phyloP scores from a whole-genome alignment of 2,113 vertebrate genomes.

The Nyctereutes procyonoides region DNA sequence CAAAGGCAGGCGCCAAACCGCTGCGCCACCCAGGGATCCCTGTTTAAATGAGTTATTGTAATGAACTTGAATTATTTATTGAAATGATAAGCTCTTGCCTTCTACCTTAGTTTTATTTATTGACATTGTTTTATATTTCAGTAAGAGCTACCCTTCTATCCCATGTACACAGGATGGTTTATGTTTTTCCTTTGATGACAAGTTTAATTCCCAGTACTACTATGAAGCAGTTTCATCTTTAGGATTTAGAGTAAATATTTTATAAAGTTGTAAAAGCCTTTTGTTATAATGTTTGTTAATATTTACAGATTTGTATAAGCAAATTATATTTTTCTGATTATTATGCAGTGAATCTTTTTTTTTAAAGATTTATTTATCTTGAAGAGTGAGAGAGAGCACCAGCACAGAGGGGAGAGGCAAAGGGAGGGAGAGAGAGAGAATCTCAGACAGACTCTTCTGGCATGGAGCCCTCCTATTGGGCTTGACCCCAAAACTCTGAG shows the following conservation, averaged over 20 bases:
- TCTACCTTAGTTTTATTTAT: neutral
- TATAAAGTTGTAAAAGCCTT: conserved; percentile 32
- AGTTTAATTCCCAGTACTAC: neutral
- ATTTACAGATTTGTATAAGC: conserved; percentile 1
- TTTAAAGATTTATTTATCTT: too few relatives aligned
- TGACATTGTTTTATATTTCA: neutral
- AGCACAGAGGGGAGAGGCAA: too few relatives aligned
- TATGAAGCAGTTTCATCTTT: neutral
- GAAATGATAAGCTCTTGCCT: neutral
- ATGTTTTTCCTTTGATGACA: conserved; percentile 11
- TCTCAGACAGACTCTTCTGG: too few relatives aligned
- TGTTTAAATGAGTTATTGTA: neutral
- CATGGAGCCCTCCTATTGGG: too few relatives aligned
- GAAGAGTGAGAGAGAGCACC: too few relatives aligned
- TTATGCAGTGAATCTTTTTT: neutral
- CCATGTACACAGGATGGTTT: neutral
- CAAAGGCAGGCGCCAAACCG: too few relatives aligned
- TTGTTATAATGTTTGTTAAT: neutral
- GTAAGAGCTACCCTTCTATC: neutral
- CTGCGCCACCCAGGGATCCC: too few relatives aligned
- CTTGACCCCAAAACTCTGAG: too few relatives aligned
- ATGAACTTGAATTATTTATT: neutral
- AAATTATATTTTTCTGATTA: conserved; percentile 16
- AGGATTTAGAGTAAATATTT: neutral
- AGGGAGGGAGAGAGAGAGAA: too few relatives aligned